phyloP scores from a whole-genome alignment of 2,888 invertebrate species.

The Heliconius aoede region DNA sequence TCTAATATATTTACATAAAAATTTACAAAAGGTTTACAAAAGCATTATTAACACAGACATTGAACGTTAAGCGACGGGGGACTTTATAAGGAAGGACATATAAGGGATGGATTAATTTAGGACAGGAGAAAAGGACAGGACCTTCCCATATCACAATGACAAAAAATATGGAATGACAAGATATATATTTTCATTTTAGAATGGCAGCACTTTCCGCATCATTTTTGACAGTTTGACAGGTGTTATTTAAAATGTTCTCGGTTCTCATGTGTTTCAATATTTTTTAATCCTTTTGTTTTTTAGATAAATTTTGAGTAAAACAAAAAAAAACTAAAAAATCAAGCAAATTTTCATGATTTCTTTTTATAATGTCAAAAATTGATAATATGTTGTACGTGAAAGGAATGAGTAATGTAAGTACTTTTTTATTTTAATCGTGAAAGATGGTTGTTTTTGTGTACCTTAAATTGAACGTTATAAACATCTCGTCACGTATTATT shows the following conservation, averaged over 20 bases:
- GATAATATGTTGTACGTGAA: constrained; percentile 63
- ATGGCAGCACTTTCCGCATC: background rate
- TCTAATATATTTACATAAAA: too few relatives aligned
- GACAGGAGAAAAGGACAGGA: too few relatives aligned
- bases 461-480: background rate
- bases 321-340: background rate
- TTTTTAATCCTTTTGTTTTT: constrained; percentile 6
- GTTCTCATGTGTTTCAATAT: constrained; percentile 9
- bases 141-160: too few relatives aligned
- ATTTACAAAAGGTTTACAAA: too few relatives aligned
- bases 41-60: too few relatives aligned
- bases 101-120: too few relatives aligned
- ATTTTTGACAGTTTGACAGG: constrained; percentile 16
- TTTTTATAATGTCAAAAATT: constrained; percentile 56
- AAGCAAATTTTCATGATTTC: background rate
- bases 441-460: background rate
- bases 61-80: too few relatives aligned
- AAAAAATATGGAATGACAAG: too few relatives aligned
- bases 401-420: constrained; percentile 58
- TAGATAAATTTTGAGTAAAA: background rate
- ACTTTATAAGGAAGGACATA: too few relatives aligned
- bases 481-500: background rate
- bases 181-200: background rate
- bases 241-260: constrained; percentile 18
- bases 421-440: background rate